Base-by-base conservation (phyloP, 2,797 vertebrate genomes). In the Acipenser ruthenus region DNA sequence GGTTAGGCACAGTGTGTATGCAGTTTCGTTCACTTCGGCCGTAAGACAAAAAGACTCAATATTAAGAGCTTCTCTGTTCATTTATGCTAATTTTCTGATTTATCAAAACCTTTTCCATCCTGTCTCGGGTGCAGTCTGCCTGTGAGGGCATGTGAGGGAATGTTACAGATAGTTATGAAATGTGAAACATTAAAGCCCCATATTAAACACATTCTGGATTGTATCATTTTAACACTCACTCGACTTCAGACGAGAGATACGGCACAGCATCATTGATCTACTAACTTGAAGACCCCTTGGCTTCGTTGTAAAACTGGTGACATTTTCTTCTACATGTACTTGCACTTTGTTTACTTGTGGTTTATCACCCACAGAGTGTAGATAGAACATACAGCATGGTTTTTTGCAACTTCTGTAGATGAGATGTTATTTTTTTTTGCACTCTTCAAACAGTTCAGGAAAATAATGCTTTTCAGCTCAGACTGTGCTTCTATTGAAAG, bases 291-390 rank as follows among this genome's bases (percentile, higher is more conserved):
- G 83, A 82, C 79, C 80, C 85, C 86, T 79, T 80, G 84, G 87
- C 87, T 88, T 88, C 84, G 88, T 88, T 88, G 86, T 88, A 85
- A 87, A 86, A 87, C 87, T 87, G 86, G 88, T 86, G 88, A 88
- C 86, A 89, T 85, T 88, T 58, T 58, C 55, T n/a, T 13, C 83
- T 82, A 81, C 84, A 86, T 85, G 82, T 37, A 37, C 37, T 37
- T 37, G 37, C 37, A 37, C 84, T 88, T 82, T 79, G 86, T 84
- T 86, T 86, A 89, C 77, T 85, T 89, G 87, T 88, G 86, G 88
- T 84, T 88, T 89, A 88, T 85, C 85, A 77, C 86, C 83, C 84
- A 80, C 85, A 86, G 85, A 88, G 85, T 83, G 73, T 80, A 86
- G 63, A 88, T 51, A 15, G 63, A 53, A 52, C 53, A 15, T 47